phyloP scores from a whole-genome alignment of 2,888 invertebrate genomes.

The Eucriotettix oculatus region DNA sequence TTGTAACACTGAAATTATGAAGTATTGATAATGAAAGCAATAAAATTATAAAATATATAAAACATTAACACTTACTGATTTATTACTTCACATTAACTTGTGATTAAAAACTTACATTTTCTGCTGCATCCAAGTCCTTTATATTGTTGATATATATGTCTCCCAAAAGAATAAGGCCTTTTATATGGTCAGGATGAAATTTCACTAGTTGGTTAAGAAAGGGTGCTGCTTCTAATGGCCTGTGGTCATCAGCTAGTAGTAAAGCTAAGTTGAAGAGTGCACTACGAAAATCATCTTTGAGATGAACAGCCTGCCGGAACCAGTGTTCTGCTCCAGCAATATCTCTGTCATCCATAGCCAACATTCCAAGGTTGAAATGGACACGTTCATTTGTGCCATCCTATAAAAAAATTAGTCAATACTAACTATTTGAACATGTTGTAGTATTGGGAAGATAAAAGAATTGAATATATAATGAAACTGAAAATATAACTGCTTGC shows the following conservation, averaged over 20 bases:
- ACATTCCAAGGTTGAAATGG: slow-evolving; percentile 90
- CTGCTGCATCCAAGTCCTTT: slow-evolving; percentile 86
- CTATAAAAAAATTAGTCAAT: slow-evolving; percentile 19
- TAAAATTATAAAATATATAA: neutral
- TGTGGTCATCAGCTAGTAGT: slow-evolving; percentile 69
- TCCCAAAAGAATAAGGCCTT: slow-evolving; percentile 82
- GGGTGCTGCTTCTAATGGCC: slow-evolving; percentile 82
- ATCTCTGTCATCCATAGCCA: slow-evolving; percentile 89
- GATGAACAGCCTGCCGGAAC: slow-evolving; percentile 68
- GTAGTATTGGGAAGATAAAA: too few relatives aligned
- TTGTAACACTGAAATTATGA: slow-evolving; percentile 62
- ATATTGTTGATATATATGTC: slow-evolving; percentile 93
- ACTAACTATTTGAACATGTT: too few relatives aligned
- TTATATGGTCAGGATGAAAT: slow-evolving; percentile 84
- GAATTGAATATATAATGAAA: too few relatives aligned
- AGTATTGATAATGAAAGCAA: neutral
- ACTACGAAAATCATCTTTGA: slow-evolving; percentile 79
- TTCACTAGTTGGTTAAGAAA: slow-evolving; percentile 80
- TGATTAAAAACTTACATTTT: slow-evolving; percentile 49
- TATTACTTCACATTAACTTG: too few relatives aligned
- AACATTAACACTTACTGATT: neutral
- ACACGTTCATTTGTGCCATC: slow-evolving; percentile 71
- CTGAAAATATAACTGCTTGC: too few relatives aligned
- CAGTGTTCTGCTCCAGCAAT: slow-evolving; percentile 77
- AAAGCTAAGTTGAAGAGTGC: slow-evolving; percentile 90